Conservation (phyloP, 2,113 vertebrate genomes). For the Trichomycterus rosablanca region DNA sequence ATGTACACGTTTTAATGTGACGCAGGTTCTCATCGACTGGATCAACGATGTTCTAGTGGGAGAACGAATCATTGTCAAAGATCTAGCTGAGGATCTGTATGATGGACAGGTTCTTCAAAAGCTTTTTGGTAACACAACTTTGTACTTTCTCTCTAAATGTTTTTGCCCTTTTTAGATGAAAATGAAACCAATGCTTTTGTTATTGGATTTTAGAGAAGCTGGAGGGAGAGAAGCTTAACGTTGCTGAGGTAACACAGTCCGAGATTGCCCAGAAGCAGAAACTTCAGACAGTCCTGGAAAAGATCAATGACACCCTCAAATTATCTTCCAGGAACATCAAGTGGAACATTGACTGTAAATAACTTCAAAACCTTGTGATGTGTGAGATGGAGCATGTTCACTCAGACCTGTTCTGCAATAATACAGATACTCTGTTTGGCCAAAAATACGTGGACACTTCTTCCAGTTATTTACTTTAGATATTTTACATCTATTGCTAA, state of each 20-base stretch:
- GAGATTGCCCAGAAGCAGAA: conserved; percentile 89
- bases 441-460: too few relatives aligned
- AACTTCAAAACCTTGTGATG: conserved; percentile 17
- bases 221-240: conserved; percentile 82
- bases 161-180: not conserved
- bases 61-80: conserved; percentile 87
- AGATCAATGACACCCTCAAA: conserved; percentile 86
- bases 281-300: conserved; percentile 83
- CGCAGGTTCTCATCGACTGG: conserved; percentile 86
- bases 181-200: not conserved
- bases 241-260: conserved; percentile 85
- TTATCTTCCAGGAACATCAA: conserved; percentile 79
- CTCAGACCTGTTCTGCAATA: not conserved
- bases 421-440: too few relatives aligned
- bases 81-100: conserved; percentile 82
- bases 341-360: conserved; percentile 86
- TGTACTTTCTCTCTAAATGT: not conserved
- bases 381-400: conserved; percentile 1
- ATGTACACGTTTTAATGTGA: not conserved
- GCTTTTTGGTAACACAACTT: conserved; percentile 73
- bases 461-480: too few relatives aligned
- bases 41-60: conserved; percentile 86
- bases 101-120: conserved; percentile 88
- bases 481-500: too few relatives aligned
- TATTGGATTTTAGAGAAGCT: conserved; percentile 68